Evolutionary conservation across 2,797 vertebrate species (phyloP), one percentile per base, ranked within the genome.

Genomic region (Labeo calbasu): DNA sequence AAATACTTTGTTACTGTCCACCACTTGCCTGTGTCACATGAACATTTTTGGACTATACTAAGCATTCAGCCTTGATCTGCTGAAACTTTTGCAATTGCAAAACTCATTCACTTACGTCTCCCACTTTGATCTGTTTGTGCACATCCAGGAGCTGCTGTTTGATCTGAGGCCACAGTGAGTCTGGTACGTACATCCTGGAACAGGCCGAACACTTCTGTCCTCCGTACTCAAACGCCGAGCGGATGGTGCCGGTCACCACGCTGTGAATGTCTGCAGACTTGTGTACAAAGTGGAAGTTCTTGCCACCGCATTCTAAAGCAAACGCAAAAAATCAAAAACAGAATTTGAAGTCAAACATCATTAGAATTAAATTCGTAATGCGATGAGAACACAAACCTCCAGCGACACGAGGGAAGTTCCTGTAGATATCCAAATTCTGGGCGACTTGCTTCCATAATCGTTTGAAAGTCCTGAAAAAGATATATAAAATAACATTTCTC

Each of bases 131-230:
- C 88, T 95, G 89, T 76, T 89, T 50, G 87, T 95, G 96, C 53
- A 97, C 90, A 87, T 95, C 93, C 92, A 98, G 92, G 76, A 99
- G 95, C 68, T 91, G 91, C 82, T 90, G 92, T 92, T 93, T 96
- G 94, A 99, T 94, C 90, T 92, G 92, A 4, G 97, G 96, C 98
- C 98, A 99, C 90, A 96, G 87, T 0, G 93, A 94, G 91, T 94
- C 92, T 0, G 98, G 96, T 1, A 94, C 96, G 6, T 99, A 99
- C 92, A 99, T 96, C 89, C 98, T 94, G 2, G 98, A 99, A 91
- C 98, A 99, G 48, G 98, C 98, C 0, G 98, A 99, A 89, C 98
- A 99, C 89, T 99, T 99, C 91, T 99, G 98, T 2, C 98, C 98
- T 0, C 97, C 93, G 1, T 96, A 99, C 92, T 99, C 98, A 0